These are phyloP conservation scores for Hemiscyllium ocellatum DNA, from an alignment of 2,113 vertebrate species.

Conservation along the genomic window DNA sequence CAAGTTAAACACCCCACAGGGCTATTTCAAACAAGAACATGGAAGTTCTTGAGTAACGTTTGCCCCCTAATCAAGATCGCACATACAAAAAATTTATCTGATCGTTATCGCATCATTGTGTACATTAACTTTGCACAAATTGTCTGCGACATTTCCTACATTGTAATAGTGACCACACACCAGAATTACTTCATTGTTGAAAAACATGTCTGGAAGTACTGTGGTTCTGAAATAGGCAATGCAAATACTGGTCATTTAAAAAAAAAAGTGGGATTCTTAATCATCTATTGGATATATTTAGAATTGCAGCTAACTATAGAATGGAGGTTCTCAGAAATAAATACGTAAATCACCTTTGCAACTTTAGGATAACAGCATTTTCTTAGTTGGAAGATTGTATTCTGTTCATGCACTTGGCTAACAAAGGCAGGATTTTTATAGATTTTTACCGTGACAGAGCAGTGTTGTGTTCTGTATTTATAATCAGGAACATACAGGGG, in stretches of 20 bases:
- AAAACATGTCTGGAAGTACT: not conserved
- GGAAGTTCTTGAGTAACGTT: not conserved
- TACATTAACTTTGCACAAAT: too few species aligned
- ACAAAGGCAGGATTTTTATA: constrained; percentile 7
- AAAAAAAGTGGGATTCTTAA: not conserved
- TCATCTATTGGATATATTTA: not conserved
- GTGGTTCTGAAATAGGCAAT: not conserved
- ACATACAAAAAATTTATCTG: not conserved
- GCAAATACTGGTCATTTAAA: not conserved
- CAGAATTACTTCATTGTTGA: not conserved
- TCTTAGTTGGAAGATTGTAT: not conserved
- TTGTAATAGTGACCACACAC: not conserved
- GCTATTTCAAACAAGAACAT: not conserved
- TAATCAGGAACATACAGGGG: constrained; percentile 62
- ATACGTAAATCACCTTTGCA: not conserved
- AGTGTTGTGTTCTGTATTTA: constrained; percentile 44
- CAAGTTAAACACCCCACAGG: not conserved
- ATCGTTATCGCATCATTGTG: not conserved
- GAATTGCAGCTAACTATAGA: not conserved
- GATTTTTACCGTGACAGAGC: too few species aligned
- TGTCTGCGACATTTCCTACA: not conserved
- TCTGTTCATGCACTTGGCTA: not conserved
- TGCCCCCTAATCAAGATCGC: not conserved
- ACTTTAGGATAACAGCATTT: not conserved
- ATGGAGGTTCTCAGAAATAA: not conserved